A percentile compares a stretch with the other conserved stretches of the same genome.
Conservation (phyloP, 1,140 invertebrate genomes). For the Drosophila tropicalis region DNA sequence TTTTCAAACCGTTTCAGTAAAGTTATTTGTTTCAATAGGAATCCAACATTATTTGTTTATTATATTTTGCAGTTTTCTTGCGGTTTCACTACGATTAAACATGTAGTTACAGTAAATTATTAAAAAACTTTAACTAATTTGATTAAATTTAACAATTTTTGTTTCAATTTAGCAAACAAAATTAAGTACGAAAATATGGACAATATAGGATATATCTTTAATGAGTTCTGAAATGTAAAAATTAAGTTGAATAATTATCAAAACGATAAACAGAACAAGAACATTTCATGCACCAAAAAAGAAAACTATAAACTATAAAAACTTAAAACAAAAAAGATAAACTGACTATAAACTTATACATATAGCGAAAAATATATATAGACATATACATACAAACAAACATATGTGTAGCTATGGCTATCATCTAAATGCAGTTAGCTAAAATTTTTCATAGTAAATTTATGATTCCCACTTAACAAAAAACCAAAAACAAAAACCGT, state of each 20-base stretch:
- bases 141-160: conserved; percentile 9
- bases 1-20: no score
- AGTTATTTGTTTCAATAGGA: no score
- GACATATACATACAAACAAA: background rate
- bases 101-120: background rate
- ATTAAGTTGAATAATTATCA: background rate
- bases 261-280: background rate
- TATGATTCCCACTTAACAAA: conserved; percentile 40
- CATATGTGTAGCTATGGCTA: conserved; percentile 10
- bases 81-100: background rate
- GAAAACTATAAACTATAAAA: conserved; percentile 7
- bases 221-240: conserved; percentile 3
- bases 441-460: conserved; percentile 55
- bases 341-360: conserved; percentile 42
- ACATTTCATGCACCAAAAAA: background rate
- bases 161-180: conserved; percentile 21
- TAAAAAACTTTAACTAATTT: background rate
- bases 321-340: conserved; percentile 20
- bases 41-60: no score
- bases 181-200: conserved; percentile 54
- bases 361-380: conserved; percentile 20
- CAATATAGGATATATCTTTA: conserved; percentile 47
- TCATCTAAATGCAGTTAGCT: conserved; percentile 49
- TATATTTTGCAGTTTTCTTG: background rate
- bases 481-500: conserved; percentile 47